These are phyloP conservation scores for Clanis bilineata DNA, from an alignment of 2,888 invertebrate genomes.

Conservation along the genomic window DNA sequence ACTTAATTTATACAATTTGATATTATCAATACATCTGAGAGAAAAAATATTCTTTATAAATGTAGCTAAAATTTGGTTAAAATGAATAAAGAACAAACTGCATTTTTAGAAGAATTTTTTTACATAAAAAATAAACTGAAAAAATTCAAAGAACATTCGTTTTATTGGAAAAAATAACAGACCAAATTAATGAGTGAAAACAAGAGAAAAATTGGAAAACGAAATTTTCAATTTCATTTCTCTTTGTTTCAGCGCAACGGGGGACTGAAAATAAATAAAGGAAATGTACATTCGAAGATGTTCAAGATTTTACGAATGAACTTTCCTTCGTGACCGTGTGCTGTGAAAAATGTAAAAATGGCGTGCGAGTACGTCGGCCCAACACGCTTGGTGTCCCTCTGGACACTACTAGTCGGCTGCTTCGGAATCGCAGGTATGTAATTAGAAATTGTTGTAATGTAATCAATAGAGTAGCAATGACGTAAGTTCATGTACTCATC, in stretches of 20 bases:
- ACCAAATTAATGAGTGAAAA: constrained; percentile 3
- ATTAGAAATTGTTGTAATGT: not conserved
- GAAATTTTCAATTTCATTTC: constrained; percentile 4
- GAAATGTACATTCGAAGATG: constrained; percentile 9
- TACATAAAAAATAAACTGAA: not conserved
- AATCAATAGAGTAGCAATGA: not conserved
- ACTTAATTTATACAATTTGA: no score
- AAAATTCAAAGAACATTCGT: not conserved
- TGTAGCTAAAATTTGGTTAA: no score
- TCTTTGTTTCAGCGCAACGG: constrained; percentile 23
- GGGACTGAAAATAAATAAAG: constrained; percentile 5
- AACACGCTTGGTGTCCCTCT: constrained; percentile 58
- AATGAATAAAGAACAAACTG: no score
- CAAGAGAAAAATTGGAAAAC: constrained; percentile 6
- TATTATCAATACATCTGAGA: no score
- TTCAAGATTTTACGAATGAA: constrained; percentile 17
- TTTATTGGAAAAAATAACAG: not conserved
- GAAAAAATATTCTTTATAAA: no score
- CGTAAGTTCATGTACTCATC: not conserved
- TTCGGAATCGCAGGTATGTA: constrained; percentile 66
- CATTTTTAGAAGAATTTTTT: no score
- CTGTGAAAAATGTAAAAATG: constrained; percentile 58
- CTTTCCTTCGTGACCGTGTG: constrained; percentile 31
- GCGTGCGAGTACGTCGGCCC: constrained; percentile 56
- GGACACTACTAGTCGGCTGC: constrained; percentile 64